phyloP scores from a whole-genome alignment of 2,113 vertebrate species.

The Calypte anna region DNA sequence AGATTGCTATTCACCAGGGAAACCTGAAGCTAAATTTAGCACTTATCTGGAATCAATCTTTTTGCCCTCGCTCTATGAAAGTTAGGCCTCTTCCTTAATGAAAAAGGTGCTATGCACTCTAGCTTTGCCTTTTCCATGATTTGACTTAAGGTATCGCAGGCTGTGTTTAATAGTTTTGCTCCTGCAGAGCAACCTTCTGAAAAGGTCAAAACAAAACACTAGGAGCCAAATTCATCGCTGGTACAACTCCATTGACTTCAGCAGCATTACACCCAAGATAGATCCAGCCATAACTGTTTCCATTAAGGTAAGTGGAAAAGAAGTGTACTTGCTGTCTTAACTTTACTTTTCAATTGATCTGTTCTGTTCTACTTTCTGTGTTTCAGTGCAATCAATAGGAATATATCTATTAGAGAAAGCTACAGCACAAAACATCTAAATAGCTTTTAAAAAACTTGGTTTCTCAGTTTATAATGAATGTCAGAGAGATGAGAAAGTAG shows the following conservation, averaged over 20 bases:
- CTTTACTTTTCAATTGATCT: conserved; percentile 64
- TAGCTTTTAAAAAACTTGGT: conserved; percentile 32
- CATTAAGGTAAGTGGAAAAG: conserved; percentile 59
- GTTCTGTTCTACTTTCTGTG: conserved; percentile 30
- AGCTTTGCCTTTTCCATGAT: conserved; percentile 41
- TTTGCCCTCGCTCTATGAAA: conserved; percentile 10
- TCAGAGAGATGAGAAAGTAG: conserved; percentile 33
- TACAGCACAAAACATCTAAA: conserved; percentile 57
- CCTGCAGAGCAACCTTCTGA: conserved; percentile 53
- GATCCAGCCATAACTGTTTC: conserved; percentile 43
- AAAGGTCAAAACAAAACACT: conserved; percentile 69
- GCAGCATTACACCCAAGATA: conserved; percentile 52
- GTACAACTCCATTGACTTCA: conserved; percentile 60
- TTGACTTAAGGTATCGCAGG: not conserved
- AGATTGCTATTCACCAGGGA: not conserved
- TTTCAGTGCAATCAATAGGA: conserved; percentile 60
- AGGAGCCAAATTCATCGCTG: conserved; percentile 52
- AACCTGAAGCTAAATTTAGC: conserved; percentile 42
- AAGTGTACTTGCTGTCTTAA: conserved; percentile 65
- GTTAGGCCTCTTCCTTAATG: conserved; percentile 2
- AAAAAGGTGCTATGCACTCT: conserved; percentile 28
- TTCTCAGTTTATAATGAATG: conserved; percentile 52
- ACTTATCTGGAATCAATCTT: conserved; percentile 39
- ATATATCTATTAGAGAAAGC: conserved; percentile 58
- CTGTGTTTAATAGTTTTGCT: conserved; percentile 51